Evolutionary conservation across 1,140 invertebrate genomes (phyloP).

Genomic region (Fopius arisanus): DNA sequence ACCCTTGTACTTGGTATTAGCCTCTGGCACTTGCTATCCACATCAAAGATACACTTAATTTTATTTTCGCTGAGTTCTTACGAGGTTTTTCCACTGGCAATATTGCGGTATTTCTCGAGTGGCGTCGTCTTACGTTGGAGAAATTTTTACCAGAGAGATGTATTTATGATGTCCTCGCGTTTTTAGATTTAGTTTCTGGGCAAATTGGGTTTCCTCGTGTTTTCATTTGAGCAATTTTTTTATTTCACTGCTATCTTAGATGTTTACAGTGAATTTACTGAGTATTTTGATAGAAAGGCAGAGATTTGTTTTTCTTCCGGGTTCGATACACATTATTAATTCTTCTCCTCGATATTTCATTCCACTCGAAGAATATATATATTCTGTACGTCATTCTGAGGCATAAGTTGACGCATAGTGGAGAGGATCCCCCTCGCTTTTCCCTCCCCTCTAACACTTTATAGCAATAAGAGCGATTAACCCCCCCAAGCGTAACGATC

Average conservation of each 20-base stretch:
- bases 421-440: slow-evolving; percentile 44
- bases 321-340: no score
- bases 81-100: neutral
- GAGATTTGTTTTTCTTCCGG: no score
- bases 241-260: no score
- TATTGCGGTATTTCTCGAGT: neutral
- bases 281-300: no score
- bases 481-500: slow-evolving; percentile 15
- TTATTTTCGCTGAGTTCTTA: slow-evolving; percentile 23
- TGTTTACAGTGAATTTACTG: no score
- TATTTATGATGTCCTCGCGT: neutral
- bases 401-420: slow-evolving; percentile 50
- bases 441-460: slow-evolving; percentile 42
- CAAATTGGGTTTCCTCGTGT: no score
- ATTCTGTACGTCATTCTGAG: slow-evolving; percentile 49
- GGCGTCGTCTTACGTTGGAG: neutral
- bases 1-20: slow-evolving; percentile 21
- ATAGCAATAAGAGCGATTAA: slow-evolving; percentile 45
- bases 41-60: slow-evolving; percentile 28
- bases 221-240: no score
- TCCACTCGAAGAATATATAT: no score
- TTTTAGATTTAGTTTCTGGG: no score
- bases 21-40: slow-evolving; percentile 43
- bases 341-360: no score
- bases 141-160: slow-evolving; percentile 8